A percentile compares a stretch with the other conserved stretches of the same genome.
Conservation (phyloP, 2,113 vertebrate genomes). For the Ammodytes marinus region DNA sequence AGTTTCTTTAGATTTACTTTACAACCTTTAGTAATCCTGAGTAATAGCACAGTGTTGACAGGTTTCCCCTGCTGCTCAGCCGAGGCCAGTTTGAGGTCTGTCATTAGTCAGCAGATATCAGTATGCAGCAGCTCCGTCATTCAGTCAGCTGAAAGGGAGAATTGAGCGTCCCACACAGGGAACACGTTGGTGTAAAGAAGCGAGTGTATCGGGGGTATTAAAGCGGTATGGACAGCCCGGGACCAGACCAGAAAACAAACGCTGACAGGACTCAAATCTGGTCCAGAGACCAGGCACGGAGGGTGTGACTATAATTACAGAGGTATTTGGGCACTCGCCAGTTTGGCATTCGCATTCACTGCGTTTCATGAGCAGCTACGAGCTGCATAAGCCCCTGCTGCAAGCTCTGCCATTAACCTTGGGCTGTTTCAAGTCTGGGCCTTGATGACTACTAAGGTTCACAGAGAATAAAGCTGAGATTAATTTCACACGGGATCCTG, state of each 20-base stretch:
- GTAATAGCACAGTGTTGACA: slow-evolving; percentile 43
- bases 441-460: slow-evolving; percentile 43
- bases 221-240: slow-evolving; percentile 47
- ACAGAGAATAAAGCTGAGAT: slow-evolving; percentile 39
- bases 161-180: slow-evolving; percentile 55
- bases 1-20: slow-evolving; percentile 7
- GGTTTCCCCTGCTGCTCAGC: slow-evolving; percentile 40
- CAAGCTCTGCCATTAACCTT: slow-evolving; percentile 69
- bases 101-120: slow-evolving; percentile 76
- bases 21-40: slow-evolving; percentile 14
- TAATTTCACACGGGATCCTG: slow-evolving; percentile 23
- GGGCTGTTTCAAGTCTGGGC: slow-evolving; percentile 61
- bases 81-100: slow-evolving; percentile 53
- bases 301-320: slow-evolving; percentile 80
- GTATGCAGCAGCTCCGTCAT: slow-evolving; percentile 65
- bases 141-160: slow-evolving; percentile 62
- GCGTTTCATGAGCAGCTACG: slow-evolving; percentile 66
- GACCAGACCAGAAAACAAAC: slow-evolving; percentile 72
- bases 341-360: slow-evolving; percentile 61
- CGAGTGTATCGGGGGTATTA: slow-evolving; percentile 56
- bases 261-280: slow-evolving; percentile 73
- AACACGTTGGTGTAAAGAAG: slow-evolving; percentile 53
- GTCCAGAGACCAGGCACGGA: slow-evolving; percentile 61
- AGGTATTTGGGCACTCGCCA: slow-evolving; percentile 73
- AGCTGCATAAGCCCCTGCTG: slow-evolving; percentile 52